Evolutionary conservation across 2,113 vertebrate species (phyloP), one percentile per base, ranked within the genome.

Genomic region (Ammospiza nelsoni): DNA sequence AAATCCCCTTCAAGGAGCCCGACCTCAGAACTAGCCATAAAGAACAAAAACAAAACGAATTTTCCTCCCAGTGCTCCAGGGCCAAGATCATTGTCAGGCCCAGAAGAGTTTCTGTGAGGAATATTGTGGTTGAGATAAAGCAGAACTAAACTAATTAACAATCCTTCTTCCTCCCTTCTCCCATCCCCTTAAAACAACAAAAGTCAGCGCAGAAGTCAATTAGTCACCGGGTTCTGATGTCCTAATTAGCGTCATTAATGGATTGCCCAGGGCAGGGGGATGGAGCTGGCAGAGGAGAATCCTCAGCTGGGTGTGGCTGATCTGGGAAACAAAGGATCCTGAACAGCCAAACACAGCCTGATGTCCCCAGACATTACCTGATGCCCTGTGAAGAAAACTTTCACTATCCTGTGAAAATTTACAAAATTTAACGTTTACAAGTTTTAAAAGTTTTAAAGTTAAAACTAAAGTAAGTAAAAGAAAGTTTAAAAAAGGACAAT

Each of bases 121-220:
- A 78, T 72, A 90, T 58, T 77, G 83, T 80, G 94, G 61, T 83
- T 62, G 48, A 76, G 91, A 95, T 81, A 96, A 83, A 87, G 95
- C 78, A 92, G 77, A 92, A 85, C 81, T 78, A 89, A 97, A 89
- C 63, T 87, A 96, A 97, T 97, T 94, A 96, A 78, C 80, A 84
- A 43, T 74, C 79, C 20, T 41, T 74, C 90, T 68, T 51, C 63
- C 91, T 84, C 69, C 69, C 72, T 74, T 65, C 88, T 84, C 19
- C 0, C 55, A 82, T 95, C 55, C 76, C 88, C 83, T 87, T 85
- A 66, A 80, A 91, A 92, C 33, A 78, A 89, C 80, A 78, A 73
- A 72, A 90, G 69, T 65, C 61, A 46, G 87, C 68, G 86, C 77
- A 9, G 4, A 41, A 79, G 87, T 67, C 90, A 89, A 66, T 87